phyloP scores from a whole-genome alignment of 1,140 invertebrate genomes.

The Oreohelix idahoensis region DNA sequence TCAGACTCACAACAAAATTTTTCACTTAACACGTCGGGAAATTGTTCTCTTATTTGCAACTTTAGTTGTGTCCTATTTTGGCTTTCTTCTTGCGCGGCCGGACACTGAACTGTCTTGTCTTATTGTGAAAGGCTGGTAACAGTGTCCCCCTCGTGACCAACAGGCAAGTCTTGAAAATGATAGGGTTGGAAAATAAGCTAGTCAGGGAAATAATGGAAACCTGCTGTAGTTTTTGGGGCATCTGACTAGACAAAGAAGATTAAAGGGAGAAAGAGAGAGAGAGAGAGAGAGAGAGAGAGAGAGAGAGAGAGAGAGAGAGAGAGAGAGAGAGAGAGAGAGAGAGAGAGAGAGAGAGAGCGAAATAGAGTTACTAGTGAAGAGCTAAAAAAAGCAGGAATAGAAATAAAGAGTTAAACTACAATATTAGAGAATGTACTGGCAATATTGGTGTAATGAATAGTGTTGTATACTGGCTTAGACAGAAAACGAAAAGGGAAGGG shows the following conservation, averaged over 20 bases:
- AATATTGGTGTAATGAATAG: too few relatives aligned
- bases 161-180: not conserved
- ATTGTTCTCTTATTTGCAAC: not conserved
- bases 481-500: too few relatives aligned
- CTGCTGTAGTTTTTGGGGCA: too few relatives aligned
- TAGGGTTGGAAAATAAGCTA: not conserved
- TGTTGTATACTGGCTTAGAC: too few relatives aligned
- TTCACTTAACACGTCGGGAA: not conserved
- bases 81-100: not conserved
- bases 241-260: not conserved
- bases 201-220: not conserved
- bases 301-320: not conserved
- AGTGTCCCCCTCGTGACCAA: not conserved
- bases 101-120: not conserved
- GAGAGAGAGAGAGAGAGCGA: too few relatives aligned
- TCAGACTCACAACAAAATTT: conserved; percentile 7
- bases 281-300: conserved; percentile 26
- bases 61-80: not conserved
- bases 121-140: not conserved
- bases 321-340: conserved; percentile 20
- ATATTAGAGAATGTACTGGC: too few relatives aligned
- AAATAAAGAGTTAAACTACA: too few relatives aligned
- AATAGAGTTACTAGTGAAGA: too few relatives aligned
- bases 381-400: too few relatives aligned
- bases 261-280: not conserved